Percentiles rank a stretch among this genome's conserved stretches.
These are phyloP conservation scores for Phymorhynchus buccinoides DNA, from an alignment of 1,140 invertebrate species.

Conservation along the genomic window DNA sequence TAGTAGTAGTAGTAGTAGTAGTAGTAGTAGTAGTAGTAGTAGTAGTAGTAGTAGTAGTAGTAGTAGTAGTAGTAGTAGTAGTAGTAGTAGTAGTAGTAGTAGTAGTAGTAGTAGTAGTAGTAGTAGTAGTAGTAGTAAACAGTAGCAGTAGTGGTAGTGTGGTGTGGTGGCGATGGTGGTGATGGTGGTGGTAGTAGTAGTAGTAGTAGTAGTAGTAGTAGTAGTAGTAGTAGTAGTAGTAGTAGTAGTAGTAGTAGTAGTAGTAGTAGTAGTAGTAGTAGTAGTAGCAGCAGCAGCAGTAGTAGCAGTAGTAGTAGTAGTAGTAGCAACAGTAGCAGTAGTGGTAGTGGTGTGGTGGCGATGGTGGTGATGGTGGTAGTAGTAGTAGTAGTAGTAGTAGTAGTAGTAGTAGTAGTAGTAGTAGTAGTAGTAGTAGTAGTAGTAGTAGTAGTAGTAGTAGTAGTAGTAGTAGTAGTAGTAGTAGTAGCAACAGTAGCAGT, in stretches of 20 bases:
- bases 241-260: constrained; percentile 17
- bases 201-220: constrained; percentile 11
- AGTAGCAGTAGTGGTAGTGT: constrained; percentile 19
- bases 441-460: constrained; percentile 23
- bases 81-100: not conserved
- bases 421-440: constrained; percentile 19
- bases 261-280: constrained; percentile 24
- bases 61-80: not conserved
- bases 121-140: too few relatives aligned
- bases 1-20: not conserved
- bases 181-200: not conserved
- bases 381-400: not conserved
- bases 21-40: constrained; percentile 11
- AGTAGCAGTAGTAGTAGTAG: not conserved
- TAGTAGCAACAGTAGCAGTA: not conserved
- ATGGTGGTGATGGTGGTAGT: constrained; percentile 6
- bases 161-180: not conserved
- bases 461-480: too few relatives aligned
- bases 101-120: constrained; percentile 7
- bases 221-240: constrained; percentile 23
- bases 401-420: constrained; percentile 26
- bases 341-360: not conserved
- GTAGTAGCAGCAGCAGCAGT: not conserved
- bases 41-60: constrained; percentile 1
- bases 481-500: too few relatives aligned